Percentiles rank a stretch among this genome's conserved stretches.
phyloP scores from a whole-genome alignment of 1,140 invertebrate genomes.

The Caenorhabditis briggsae region DNA sequence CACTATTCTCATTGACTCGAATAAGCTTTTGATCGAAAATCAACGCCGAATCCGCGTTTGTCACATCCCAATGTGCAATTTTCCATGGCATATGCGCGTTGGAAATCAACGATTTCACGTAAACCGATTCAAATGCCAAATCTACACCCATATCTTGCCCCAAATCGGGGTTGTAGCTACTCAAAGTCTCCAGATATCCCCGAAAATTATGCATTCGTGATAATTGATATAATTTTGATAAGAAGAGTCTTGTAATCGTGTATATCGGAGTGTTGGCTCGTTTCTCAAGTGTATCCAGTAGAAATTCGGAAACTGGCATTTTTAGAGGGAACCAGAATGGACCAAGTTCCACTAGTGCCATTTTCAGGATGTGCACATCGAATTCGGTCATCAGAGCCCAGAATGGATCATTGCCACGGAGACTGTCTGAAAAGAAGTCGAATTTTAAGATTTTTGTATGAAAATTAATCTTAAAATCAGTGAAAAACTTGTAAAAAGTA shows the following conservation, averaged over 20 bases:
- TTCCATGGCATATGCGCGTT: conserved; percentile 23
- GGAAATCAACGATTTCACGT: neutral
- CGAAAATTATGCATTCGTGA: conserved; percentile 8
- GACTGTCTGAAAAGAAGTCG: neutral
- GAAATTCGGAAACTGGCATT: conserved; percentile 6
- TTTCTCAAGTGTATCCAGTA: neutral
- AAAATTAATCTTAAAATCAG: no score
- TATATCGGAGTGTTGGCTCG: neutral
- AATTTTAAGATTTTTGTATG: neutral
- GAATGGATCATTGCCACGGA: conserved; percentile 1
- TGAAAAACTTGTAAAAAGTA: no score
- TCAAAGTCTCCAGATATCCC: neutral
- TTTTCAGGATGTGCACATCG: neutral
- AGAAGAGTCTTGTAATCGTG: neutral
- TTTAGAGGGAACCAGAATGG: conserved; percentile 39
- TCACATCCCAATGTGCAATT: neutral
- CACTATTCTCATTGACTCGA: neutral
- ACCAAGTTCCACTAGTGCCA: neutral
- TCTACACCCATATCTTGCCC: neutral
- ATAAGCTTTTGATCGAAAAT: conserved; percentile 5
- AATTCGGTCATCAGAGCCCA: conserved; percentile 36
- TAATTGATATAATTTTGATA: conserved; percentile 11
- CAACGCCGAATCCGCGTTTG: neutral
- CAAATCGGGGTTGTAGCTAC: neutral
- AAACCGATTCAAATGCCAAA: neutral